A percentile compares a stretch with the other conserved stretches of the same genome.
Evolutionary conservation across 2,888 invertebrate genomes (phyloP).

Genomic region (Aphodius sticticus): DNA sequence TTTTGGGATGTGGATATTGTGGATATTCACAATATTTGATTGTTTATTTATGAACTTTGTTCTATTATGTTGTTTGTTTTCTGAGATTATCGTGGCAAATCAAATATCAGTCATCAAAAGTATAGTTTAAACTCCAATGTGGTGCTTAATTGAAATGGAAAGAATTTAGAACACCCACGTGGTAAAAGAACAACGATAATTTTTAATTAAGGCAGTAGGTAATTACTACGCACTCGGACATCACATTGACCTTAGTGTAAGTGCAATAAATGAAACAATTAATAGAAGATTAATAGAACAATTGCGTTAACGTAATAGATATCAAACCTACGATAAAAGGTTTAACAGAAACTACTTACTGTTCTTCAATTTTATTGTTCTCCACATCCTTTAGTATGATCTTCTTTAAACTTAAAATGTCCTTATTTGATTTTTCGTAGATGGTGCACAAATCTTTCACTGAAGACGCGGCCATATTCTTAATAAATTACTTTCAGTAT

Average conservation of each 20-base stretch:
- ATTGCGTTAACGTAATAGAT: background rate
- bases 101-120: background rate
- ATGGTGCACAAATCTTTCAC: background rate
- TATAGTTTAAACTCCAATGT: too few relatives aligned
- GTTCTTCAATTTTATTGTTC: background rate
- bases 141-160: background rate
- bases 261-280: background rate
- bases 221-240: background rate
- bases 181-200: background rate
- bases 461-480: background rate
- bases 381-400: background rate
- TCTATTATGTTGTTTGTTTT: background rate
- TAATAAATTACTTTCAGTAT: background rate
- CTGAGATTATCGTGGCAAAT: background rate
- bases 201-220: background rate
- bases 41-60: background rate
- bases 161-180: background rate
- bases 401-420: constrained; percentile 5
- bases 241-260: background rate
- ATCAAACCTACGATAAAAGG: background rate
- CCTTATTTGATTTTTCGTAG: background rate
- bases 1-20: background rate
- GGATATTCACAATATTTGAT: too few relatives aligned
- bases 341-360: background rate
- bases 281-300: background rate